Evolutionary conservation across 2,113 vertebrate species (phyloP), one percentile per base, ranked within the genome.

Genomic region (Cynocephalus volans): DNA sequence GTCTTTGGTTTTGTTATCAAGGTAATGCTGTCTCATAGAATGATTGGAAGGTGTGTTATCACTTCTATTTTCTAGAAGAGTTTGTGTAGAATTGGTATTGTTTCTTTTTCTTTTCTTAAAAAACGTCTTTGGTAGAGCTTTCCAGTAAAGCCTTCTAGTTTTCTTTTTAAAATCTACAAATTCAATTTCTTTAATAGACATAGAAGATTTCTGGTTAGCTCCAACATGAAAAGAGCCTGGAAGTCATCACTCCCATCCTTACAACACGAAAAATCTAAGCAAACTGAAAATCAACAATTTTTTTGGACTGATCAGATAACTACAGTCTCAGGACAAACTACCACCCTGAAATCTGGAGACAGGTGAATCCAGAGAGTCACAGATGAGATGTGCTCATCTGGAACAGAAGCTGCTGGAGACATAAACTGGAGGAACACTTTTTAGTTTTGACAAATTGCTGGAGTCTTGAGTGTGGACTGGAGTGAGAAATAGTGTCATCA

Each of bases 101-200:
- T 56, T 79, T 45, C 26, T 48, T 45, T 19, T 2, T 19, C 26
- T 76, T 36, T 28, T 31, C 9, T 33, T 65, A 24, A 28, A 48
- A 41, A 41, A 41, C 3, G 41, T 24, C 21, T 52, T 89, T 36
- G 58, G 77, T 24, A 83, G 58, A 95, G 67, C 58, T 90, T 36
- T 83, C 41, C 77, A 28, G 9, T 83, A 36, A 83, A 56, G 28
- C 3, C 50, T 90, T 83, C n/a, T 90, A 76, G 41, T 60, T 60
- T 77, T 45, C 24, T 41, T 88, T 58, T 58, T 33, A 24, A 81
- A 92, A 83, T 84, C 33, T n/a, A 64, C 24, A 94, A 88, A 81
- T 82, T 62, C 26, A 33, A 33, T 54, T 70, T 64, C 48, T 89
- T 65, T 89, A 56, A 54, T 75, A 48, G 67, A 72, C 7, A 48